Evolutionary conservation across 2,797 vertebrate species (phyloP), one percentile per base, ranked within the genome.

Genomic region (Rousettus madagascariensis): DNA sequence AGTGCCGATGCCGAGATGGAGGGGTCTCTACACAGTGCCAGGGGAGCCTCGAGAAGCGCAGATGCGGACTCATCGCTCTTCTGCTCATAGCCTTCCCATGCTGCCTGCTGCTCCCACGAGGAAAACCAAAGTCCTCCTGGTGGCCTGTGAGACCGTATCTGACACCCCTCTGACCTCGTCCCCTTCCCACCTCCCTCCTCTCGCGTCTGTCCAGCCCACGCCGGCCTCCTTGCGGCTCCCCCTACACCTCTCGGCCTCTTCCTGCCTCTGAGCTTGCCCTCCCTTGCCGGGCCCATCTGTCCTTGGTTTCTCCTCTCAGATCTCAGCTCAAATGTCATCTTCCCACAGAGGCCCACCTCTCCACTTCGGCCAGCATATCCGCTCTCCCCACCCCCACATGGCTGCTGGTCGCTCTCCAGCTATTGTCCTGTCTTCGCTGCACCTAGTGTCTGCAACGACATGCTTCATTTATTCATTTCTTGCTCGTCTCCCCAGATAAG

Each of bases 261-360:
- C 79, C 8, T 8, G 36, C 41, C 65, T 66, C 68, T 17, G 19
- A 80, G 55, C 30, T 92, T 57, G 53, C 46, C 57, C 5, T 41
- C 80, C 36, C 71, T 41, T 63, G 46, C 63, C 19, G 3, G 8
- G 57, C 69, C n/a, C 41, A 16, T 51, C 19, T 46, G 63, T 83
- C 86, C 79, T 79, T 46, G 86, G 33, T 77, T 84, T 90, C 71
- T 80, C 20, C 26, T 49, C 61, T 95, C 72, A 8, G 36, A 66
- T 66, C 85, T 63, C 68, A 72, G 90, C 78, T 95, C 72, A 77
- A 57, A 63, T 77, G 86, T 82, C 79, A 95, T 61, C n/a, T 36
- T 30, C 43, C 59, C 49, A 6, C 41, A 46, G 59, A 91, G 84
- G 55, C 74, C 61, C 74, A 82, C 68, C 2, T 51, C 26, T 24